Evolutionary conservation across 2,113 vertebrate species (phyloP).

Genomic region (Cariama cristata): DNA sequence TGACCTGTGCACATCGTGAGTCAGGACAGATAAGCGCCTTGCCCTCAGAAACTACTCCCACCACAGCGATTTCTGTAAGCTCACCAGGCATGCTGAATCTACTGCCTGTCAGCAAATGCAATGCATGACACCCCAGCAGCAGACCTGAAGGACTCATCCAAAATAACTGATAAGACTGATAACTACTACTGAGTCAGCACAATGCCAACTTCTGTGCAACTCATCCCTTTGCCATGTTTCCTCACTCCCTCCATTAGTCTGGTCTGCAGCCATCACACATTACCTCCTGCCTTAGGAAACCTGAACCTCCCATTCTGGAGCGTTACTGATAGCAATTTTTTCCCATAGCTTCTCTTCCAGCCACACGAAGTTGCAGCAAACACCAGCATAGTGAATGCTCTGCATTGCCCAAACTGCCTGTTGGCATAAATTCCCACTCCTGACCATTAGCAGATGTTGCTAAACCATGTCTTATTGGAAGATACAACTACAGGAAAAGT

Average conservation of each 20-base stretch:
- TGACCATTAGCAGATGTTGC: background rate
- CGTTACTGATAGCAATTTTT: background rate
- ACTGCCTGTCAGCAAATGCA: background rate
- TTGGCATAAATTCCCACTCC: background rate
- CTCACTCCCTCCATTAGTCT: background rate
- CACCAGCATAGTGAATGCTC: background rate
- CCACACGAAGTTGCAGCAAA: background rate
- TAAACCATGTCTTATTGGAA: background rate
- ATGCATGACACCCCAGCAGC: background rate
- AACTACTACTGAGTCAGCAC: background rate
- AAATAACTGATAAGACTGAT: background rate
- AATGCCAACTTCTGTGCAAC: background rate
- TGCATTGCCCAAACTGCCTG: background rate
- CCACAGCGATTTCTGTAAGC: background rate
- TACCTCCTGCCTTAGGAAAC: background rate
- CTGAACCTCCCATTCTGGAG: background rate
- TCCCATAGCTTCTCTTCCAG: background rate
- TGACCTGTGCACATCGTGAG: accelerated
- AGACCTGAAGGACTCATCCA: background rate
- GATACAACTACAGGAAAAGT: background rate
- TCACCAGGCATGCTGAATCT: background rate
- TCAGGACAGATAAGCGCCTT: background rate
- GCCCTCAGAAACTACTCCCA: background rate
- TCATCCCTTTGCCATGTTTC: background rate
- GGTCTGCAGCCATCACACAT: background rate